phyloP scores from a whole-genome alignment of 2,888 invertebrate species.

The Troilus luridus region DNA sequence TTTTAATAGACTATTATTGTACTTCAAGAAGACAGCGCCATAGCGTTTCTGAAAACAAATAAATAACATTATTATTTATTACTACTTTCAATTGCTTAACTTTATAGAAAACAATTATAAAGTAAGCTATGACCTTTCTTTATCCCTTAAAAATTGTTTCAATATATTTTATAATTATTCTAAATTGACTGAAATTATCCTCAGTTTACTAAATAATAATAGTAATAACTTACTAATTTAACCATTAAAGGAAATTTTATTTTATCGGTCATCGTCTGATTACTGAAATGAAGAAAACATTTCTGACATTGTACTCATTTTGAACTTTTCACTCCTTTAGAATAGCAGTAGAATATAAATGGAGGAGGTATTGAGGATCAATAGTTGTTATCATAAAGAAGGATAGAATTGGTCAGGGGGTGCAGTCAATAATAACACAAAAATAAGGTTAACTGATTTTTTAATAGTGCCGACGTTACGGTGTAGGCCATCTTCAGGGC shows the following conservation, averaged over 20 bases:
- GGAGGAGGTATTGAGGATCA: not conserved
- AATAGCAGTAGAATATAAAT: not conserved
- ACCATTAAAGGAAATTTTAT: too few species aligned
- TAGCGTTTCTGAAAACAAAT: not conserved
- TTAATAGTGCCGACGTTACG: too few species aligned
- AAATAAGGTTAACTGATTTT: too few species aligned
- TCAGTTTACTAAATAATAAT: too few species aligned
- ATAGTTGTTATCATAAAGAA: not conserved
- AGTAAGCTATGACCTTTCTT: not conserved
- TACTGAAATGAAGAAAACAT: too few species aligned
- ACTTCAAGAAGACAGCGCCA: conserved; percentile 44
- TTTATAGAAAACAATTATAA: not conserved
- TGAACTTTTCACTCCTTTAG: not conserved
- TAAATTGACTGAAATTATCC: not conserved
- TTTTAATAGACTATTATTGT: conserved; percentile 35
- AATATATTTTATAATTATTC: not conserved
- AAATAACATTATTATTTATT: too few species aligned
- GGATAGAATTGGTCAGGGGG: too few species aligned
- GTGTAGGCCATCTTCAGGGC: too few species aligned
- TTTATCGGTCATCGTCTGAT: too few species aligned
- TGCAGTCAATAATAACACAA: too few species aligned
- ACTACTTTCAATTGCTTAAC: not conserved
- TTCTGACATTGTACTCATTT: too few species aligned
- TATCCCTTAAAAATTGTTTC: not conserved
- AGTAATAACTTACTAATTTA: too few species aligned